phyloP scores from a whole-genome alignment of 2,888 invertebrate species.

The Cyclophora albipunctata region DNA sequence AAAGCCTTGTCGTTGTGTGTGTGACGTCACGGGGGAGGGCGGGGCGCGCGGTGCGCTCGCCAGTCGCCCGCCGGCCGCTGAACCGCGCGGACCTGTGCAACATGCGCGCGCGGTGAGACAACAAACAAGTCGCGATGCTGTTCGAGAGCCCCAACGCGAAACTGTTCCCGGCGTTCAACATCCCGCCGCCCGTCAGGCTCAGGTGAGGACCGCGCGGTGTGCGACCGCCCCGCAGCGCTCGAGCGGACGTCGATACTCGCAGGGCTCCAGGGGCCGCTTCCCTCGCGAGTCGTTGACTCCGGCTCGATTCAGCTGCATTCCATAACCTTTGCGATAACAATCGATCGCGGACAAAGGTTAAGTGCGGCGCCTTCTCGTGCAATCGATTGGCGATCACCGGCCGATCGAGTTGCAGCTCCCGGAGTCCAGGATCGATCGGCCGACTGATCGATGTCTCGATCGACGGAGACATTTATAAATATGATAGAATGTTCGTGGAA shows the following conservation, averaged over 20 bases:
- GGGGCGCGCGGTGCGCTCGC: slow-evolving; percentile 28
- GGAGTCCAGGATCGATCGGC: too few relatives aligned
- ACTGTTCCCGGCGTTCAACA: slow-evolving; percentile 80
- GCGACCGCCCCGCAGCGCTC: slow-evolving; percentile 39
- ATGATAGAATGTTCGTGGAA: slow-evolving; percentile 21
- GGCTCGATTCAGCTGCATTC: slow-evolving; percentile 19
- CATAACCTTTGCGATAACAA: slow-evolving; percentile 16
- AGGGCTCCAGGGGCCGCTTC: not conserved
- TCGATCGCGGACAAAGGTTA: slow-evolving; percentile 20
- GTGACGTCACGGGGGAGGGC: slow-evolving; percentile 56
- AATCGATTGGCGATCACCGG: slow-evolving; percentile 5
- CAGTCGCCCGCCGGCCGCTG: slow-evolving; percentile 63
- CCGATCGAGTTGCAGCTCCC: not conserved
- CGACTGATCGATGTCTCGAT: slow-evolving; percentile 9
- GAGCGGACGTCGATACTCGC: slow-evolving; percentile 20
- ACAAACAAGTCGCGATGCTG: slow-evolving; percentile 74
- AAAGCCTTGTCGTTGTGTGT: slow-evolving; percentile 45
- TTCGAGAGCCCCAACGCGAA: slow-evolving; percentile 84
- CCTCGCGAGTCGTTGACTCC: not conserved
- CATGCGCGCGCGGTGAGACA: slow-evolving; percentile 61
- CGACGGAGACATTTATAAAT: slow-evolving; percentile 17
- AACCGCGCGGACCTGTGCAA: slow-evolving; percentile 46
- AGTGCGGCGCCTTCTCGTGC: slow-evolving; percentile 4
- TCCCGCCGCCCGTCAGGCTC: slow-evolving; percentile 80
- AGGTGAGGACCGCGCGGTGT: slow-evolving; percentile 50